Percentiles rank a stretch among this genome's conserved stretches.
These are phyloP conservation scores for Pimpla rufipes DNA, from an alignment of 2,888 invertebrate species.

Conservation along the genomic window DNA sequence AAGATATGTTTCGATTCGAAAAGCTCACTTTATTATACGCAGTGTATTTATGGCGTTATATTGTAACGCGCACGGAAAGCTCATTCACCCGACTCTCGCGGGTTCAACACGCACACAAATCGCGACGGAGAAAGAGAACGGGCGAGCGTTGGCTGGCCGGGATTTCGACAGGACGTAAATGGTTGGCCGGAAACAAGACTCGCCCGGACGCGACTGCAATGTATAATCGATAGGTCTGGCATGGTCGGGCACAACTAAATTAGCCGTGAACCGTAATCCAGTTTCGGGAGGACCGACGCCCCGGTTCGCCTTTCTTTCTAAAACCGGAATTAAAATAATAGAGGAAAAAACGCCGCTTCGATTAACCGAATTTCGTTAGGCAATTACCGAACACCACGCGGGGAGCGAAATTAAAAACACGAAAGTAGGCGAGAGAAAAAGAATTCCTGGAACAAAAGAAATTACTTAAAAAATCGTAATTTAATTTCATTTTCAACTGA, in stretches of 20 bases:
- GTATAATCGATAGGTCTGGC: constrained; percentile 56
- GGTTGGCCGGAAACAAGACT: constrained; percentile 61
- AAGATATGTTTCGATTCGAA: constrained; percentile 6
- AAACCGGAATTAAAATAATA: constrained; percentile 37
- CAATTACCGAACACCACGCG: constrained; percentile 11
- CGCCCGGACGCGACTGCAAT: constrained; percentile 47
- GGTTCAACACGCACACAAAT: constrained; percentile 7
- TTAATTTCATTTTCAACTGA: not conserved
- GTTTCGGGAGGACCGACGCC: constrained; percentile 24
- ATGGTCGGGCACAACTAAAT: constrained; percentile 60
- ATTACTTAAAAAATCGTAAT: not conserved
- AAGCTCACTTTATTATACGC: constrained; percentile 9
- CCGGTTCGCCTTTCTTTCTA: constrained; percentile 44
- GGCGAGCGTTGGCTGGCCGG: not conserved
- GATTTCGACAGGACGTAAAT: constrained; percentile 50
- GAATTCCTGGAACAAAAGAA: too few relatives aligned
- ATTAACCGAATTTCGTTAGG: constrained; percentile 43
- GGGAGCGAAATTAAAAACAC: constrained; percentile 20
- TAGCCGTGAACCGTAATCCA: constrained; percentile 64
- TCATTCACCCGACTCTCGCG: not conserved
- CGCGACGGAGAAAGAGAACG: constrained; percentile 19
- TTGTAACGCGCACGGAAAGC: constrained; percentile 21
- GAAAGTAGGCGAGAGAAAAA: not conserved
- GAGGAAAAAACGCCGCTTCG: not conserved
- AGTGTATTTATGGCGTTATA: constrained; percentile 16